These are phyloP conservation scores for Elgaria multicarinata DNA, from an alignment of 2,113 vertebrate species.

Conservation along the genomic window DNA sequence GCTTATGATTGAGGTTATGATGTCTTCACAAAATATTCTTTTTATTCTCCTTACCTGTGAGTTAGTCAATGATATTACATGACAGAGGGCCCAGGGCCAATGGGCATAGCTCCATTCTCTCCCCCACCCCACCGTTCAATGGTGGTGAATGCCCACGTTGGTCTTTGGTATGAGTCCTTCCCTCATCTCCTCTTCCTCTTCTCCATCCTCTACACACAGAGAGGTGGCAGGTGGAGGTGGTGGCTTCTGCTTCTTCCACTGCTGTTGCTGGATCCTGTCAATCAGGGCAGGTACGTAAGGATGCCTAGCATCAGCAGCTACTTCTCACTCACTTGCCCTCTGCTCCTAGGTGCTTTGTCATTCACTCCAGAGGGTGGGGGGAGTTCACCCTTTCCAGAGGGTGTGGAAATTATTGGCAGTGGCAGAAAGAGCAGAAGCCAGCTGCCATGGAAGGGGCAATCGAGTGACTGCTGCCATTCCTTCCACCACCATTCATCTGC, in stretches of 20 bases:
- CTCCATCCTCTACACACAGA: neutral
- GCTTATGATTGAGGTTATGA: neutral
- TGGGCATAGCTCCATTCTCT: neutral
- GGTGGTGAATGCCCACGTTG: neutral
- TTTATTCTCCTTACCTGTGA: neutral
- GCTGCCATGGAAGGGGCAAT: neutral
- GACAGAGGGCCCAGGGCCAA: neutral
- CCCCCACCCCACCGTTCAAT: neutral
- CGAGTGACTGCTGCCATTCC: neutral
- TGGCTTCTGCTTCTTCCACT: neutral
- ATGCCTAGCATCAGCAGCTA: neutral
- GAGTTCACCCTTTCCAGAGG: too few relatives aligned
- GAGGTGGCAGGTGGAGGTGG: neutral
- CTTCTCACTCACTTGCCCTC: too few relatives aligned
- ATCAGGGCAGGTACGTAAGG: neutral
- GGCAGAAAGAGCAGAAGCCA: neutral
- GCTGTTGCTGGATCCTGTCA: neutral
- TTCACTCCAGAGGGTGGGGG: too few relatives aligned
- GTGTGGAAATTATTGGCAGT: neutral
- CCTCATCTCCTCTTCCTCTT: neutral
- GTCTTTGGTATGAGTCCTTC: neutral
- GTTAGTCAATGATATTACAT: neutral
- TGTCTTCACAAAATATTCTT: neutral
- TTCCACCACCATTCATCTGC: neutral
- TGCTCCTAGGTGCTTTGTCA: too few relatives aligned